A percentile compares a stretch with the other conserved stretches of the same genome.
phyloP scores from a whole-genome alignment of 2,113 vertebrate species.

The Lamprologus speciosus region DNA sequence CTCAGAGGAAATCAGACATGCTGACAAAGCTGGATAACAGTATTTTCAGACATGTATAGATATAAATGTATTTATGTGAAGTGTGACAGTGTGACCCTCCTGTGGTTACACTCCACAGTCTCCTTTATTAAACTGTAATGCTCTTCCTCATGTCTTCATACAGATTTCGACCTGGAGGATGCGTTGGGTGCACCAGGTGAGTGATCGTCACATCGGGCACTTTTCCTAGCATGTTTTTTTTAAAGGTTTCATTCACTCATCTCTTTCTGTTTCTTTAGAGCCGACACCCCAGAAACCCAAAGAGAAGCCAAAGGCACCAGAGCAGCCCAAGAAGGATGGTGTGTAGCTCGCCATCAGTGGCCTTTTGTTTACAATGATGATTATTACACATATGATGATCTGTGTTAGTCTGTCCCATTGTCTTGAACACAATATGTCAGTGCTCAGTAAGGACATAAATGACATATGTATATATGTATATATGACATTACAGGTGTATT shows the following conservation, averaged over 20 bases:
- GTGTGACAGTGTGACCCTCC: neutral
- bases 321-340: neutral
- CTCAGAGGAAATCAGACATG: neutral
- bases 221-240: accelerated
- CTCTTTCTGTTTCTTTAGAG: neutral
- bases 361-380: neutral
- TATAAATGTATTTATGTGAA: neutral
- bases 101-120: neutral
- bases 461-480: neutral
- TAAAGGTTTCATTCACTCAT: neutral
- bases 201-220: neutral
- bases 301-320: neutral
- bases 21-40: neutral
- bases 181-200: neutral
- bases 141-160: neutral
- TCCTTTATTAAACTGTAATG: neutral
- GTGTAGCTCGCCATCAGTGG: neutral
- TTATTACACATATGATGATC: neutral
- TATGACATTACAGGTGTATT: neutral
- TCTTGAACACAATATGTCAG: neutral
- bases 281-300: neutral
- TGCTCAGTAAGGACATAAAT: neutral
- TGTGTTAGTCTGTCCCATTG: neutral
- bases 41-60: neutral
- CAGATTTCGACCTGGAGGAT: neutral